These are phyloP conservation scores for Drosophila vallismaia DNA, from an alignment of 2,888 invertebrate genomes.

Conservation along the genomic window DNA sequence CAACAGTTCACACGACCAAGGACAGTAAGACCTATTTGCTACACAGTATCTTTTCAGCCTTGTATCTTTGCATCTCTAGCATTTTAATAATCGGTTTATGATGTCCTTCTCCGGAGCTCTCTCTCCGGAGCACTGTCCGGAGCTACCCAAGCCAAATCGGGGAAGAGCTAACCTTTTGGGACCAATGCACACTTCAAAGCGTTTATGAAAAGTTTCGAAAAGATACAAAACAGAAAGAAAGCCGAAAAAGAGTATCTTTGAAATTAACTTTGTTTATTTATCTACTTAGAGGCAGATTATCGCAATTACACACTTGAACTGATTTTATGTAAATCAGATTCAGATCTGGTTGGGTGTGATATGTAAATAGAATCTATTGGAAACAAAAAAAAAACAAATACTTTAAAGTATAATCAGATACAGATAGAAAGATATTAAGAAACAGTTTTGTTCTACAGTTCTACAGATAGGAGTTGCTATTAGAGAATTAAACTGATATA, in stretches of 20 bases:
- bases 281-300: slow-evolving; percentile 83
- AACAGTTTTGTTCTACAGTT: not conserved
- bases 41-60: slow-evolving; percentile 44
- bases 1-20: slow-evolving; percentile 72
- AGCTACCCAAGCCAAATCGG: slow-evolving; percentile 12
- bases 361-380: not conserved
- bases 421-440: not conserved
- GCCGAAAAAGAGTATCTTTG: slow-evolving; percentile 55
- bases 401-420: not conserved
- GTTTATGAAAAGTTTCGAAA: slow-evolving; percentile 3
- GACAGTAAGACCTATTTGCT: slow-evolving; percentile 23
- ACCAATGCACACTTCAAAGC: slow-evolving; percentile 61
- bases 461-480: too few relatives aligned
- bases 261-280: slow-evolving; percentile 83
- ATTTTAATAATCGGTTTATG: slow-evolving; percentile 77
- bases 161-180: slow-evolving; percentile 25
- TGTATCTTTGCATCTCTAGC: slow-evolving; percentile 53
- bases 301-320: slow-evolving; percentile 83
- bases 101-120: slow-evolving; percentile 40
- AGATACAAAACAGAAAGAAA: not conserved
- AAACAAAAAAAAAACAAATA: not conserved
- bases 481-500: not conserved
- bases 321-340: slow-evolving; percentile 68
- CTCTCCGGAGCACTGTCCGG: not conserved
- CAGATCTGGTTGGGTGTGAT: slow-evolving; percentile 7